Percentiles rank a stretch among this genome's conserved stretches.
These are phyloP conservation scores for Drosophila paracracens DNA, from an alignment of 2,888 invertebrate genomes.

Conservation along the genomic window DNA sequence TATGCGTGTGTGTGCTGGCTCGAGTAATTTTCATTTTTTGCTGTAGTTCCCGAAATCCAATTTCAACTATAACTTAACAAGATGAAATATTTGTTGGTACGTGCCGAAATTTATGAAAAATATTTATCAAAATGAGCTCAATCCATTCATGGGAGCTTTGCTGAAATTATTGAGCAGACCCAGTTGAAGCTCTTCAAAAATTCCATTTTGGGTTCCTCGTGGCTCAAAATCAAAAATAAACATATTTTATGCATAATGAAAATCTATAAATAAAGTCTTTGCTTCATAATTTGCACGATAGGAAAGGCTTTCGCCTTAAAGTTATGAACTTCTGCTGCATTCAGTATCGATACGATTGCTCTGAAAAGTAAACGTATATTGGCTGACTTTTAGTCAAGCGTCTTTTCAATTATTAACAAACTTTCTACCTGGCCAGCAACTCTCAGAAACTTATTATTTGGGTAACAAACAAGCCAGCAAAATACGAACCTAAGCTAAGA, in stretches of 20 bases:
- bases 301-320: neutral
- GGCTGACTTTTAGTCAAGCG: too few relatives aligned
- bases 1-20: conserved; percentile 8
- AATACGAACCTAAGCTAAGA: conserved; percentile 8
- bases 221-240: neutral
- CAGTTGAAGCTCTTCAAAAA: neutral
- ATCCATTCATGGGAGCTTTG: conserved; percentile 34
- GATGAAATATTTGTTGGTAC: conserved; percentile 43
- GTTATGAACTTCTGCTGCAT: neutral
- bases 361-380: neutral
- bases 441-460: neutral
- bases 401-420: neutral
- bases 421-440: too few relatives aligned
- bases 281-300: neutral
- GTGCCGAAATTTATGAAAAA: conserved; percentile 51
- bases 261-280: neutral
- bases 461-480: neutral
- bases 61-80: conserved; percentile 47
- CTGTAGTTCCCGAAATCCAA: conserved; percentile 30
- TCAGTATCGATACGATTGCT: neutral
- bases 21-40: conserved; percentile 30
- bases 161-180: conserved; percentile 30
- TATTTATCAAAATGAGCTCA: conserved; percentile 18
- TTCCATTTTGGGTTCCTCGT: neutral
- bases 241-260: neutral